These are phyloP conservation scores for Phenganax marumi DNA, from an alignment of 92 coral and sea anemone species.

Conservation along the genomic window DNA sequence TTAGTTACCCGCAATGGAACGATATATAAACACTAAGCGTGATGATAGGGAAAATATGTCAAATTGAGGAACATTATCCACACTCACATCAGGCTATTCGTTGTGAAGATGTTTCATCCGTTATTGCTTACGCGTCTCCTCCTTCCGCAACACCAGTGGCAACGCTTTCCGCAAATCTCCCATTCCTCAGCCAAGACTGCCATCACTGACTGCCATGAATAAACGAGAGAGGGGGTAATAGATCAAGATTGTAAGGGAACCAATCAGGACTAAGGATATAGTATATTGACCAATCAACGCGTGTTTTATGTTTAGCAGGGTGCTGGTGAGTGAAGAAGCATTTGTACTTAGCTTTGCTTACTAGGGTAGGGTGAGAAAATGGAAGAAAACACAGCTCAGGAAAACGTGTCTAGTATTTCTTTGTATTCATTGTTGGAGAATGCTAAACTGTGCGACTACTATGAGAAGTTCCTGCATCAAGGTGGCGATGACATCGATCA, in stretches of 20 bases:
- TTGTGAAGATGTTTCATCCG: too few relatives aligned
- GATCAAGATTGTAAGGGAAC: background rate
- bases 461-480: conserved; percentile 83
- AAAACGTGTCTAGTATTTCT: conserved; percentile 11
- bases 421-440: conserved; percentile 73
- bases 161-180: too few relatives aligned
- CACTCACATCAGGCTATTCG: too few relatives aligned
- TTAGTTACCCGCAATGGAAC: too few relatives aligned
- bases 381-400: conserved; percentile 29
- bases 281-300: conserved; percentile 34
- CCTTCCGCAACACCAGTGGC: too few relatives aligned
- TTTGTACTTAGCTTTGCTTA: conserved; percentile 13
- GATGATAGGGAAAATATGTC: too few relatives aligned
- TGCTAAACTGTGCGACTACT: conserved; percentile 96
- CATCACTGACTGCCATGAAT: background rate
- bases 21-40: too few relatives aligned
- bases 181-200: too few relatives aligned
- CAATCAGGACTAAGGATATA: conserved; percentile 1
- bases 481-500: conserved; percentile 97
- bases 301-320: background rate
- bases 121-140: too few relatives aligned
- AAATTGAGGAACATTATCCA: too few relatives aligned
- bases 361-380: conserved; percentile 44
- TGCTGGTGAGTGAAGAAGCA: conserved; percentile 27
- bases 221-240: conserved; percentile 6